A percentile compares a stretch with the other conserved stretches of the same genome.
These are phyloP conservation scores for Lordiphosa fenestrarum DNA, from an alignment of 2,888 invertebrate genomes.

Conservation along the genomic window DNA sequence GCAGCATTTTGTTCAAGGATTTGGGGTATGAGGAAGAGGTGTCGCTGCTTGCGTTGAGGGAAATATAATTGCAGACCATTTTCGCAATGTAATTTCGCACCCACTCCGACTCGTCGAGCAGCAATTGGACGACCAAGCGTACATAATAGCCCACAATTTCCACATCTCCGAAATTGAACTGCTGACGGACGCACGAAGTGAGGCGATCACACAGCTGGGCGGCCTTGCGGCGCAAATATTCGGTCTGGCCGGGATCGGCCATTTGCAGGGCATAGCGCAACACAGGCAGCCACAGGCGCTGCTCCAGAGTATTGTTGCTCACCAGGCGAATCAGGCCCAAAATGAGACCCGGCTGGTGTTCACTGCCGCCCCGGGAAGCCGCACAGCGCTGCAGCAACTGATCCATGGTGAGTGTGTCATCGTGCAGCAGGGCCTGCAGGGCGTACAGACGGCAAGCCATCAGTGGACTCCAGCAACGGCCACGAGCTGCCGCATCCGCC, in stretches of 20 bases:
- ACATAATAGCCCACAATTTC: conserved; percentile 64
- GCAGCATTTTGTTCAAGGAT: conserved; percentile 29
- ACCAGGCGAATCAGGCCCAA: conserved; percentile 68
- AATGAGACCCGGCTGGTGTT: conserved; percentile 66
- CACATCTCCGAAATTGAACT: conserved; percentile 48
- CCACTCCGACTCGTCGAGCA: conserved; percentile 74
- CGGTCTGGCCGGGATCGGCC: conserved; percentile 57
- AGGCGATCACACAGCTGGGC: conserved; percentile 62
- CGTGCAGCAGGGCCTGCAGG: conserved; percentile 54
- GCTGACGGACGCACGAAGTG: conserved; percentile 40
- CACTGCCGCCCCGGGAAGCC: conserved; percentile 11
- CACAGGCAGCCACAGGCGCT: conserved; percentile 47
- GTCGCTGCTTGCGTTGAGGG: not conserved
- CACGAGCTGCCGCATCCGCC: conserved; percentile 28
- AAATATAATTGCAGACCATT: conserved; percentile 46
- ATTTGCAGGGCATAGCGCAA: conserved; percentile 64
- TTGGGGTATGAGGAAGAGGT: not conserved
- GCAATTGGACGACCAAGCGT: conserved; percentile 65
- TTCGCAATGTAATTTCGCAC: conserved; percentile 67
- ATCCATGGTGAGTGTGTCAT: conserved; percentile 36
- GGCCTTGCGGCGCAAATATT: conserved; percentile 70
- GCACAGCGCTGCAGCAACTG: conserved; percentile 56
- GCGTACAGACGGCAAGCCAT: conserved; percentile 62
- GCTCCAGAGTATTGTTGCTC: conserved; percentile 33
- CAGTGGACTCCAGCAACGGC: conserved; percentile 52